Percentiles rank a stretch among this genome's conserved stretches.
phyloP scores from a whole-genome alignment of 2,888 invertebrate genomes.

The Acanthosepion pharaonis region DNA sequence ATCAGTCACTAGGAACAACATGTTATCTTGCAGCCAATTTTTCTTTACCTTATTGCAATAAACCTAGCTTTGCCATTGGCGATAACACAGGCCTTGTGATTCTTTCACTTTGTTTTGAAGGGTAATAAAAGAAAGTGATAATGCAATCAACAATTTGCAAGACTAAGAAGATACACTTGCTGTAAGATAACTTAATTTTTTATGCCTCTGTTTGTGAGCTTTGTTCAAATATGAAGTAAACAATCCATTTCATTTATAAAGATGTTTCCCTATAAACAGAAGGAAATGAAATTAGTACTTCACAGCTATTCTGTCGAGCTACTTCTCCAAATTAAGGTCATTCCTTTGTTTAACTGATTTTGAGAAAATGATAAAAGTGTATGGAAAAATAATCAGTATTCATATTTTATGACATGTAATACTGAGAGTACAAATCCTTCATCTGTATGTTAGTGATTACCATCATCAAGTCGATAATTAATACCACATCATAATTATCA shows the following conservation, averaged over 20 bases:
- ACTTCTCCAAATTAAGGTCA: neutral
- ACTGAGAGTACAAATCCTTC: too few species aligned
- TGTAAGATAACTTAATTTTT: neutral
- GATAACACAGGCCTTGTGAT: neutral
- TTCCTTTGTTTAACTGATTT: neutral
- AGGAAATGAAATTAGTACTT: neutral
- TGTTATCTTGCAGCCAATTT: neutral
- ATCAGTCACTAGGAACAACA: neutral
- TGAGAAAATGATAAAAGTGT: neutral
- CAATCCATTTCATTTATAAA: conserved; percentile 21
- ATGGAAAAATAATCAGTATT: neutral
- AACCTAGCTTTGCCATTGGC: neutral
- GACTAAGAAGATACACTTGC: conserved; percentile 22
- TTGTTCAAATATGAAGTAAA: neutral
- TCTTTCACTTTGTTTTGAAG: neutral
- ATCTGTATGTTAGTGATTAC: too few species aligned
- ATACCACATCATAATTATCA: neutral
- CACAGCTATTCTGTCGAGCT: neutral
- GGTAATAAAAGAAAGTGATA: neutral
- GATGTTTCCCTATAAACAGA: neutral
- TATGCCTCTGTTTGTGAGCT: neutral
- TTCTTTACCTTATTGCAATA: neutral
- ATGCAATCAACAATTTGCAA: neutral
- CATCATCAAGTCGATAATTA: neutral
- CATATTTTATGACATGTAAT: neutral